Evolutionary conservation across 2,888 invertebrate genomes (phyloP), one percentile per base, ranked within the genome.

Genomic region (Lasioglossum calceatum): DNA sequence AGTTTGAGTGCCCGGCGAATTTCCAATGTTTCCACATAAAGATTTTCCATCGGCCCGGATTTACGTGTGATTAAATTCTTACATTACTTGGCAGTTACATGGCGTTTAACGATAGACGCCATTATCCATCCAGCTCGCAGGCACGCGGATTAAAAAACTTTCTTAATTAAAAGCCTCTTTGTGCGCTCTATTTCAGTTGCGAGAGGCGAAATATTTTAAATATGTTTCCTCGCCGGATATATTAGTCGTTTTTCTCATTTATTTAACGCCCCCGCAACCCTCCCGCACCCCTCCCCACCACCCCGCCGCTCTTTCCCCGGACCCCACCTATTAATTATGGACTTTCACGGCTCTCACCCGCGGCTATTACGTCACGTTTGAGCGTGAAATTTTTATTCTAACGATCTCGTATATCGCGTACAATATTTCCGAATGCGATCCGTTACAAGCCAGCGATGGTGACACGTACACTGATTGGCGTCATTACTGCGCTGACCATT

Each of bases 331-430:
- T 64, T 85, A 85, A 85, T 85, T 85, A 86, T 67, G 47, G 72
- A 27, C 80, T 79, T 79, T 86, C 76, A 80, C 79, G 64, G 73
- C 44, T 67, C 50, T 61, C 44, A 19, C 72, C 42, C 27, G 39
- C 36, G 50, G 78, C 87, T 78, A 87, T 80, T 79, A 78, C 70
- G 75, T 86, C 86, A 87, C 87, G 87, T 86, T 87, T 81, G 72
- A 71, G 67, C 73, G 77, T 27, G 54, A 73, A 79, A 87, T 87
- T 87, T 87, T 87, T 87, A 82, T 79, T 70, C 79, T 61, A 76
- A 79, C 79, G 82, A 82, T 82, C 79, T 73, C 64, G n/a, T 47
- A 76, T 75, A 81, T 81, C 71, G 78, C 47, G 77, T 75, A 80
- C 77, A 87, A 75, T 80, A 83, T 83, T 87, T 83, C 83, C 54